Evolutionary conservation across 1,140 invertebrate species (phyloP).

Genomic region (Neotoxoptera formosana): DNA sequence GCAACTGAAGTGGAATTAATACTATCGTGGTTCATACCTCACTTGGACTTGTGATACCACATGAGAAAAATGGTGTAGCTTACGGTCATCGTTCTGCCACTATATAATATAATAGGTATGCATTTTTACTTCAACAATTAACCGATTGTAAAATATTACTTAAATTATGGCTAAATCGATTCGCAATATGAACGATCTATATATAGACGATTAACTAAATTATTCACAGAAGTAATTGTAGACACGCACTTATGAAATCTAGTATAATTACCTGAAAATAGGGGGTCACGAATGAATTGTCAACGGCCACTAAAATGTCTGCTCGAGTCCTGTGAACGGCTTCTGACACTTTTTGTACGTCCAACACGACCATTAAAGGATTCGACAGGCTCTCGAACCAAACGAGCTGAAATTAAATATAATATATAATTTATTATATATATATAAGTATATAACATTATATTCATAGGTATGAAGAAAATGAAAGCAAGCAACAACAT

Average conservation of each 20-base stretch:
- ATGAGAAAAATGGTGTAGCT: too few relatives aligned
- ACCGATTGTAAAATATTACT: too few relatives aligned
- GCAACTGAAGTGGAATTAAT: too few relatives aligned
- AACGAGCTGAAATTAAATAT: constrained; percentile 73
- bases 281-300: constrained; percentile 96
- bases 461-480: not conserved
- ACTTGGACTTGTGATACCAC: too few relatives aligned
- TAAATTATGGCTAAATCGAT: too few relatives aligned
- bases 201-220: too few relatives aligned
- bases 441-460: not conserved
- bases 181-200: too few relatives aligned
- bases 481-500: not conserved
- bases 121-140: too few relatives aligned
- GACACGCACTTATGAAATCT: not conserved
- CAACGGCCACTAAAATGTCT: constrained; percentile 86
- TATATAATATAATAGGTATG: too few relatives aligned
- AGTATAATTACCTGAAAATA: constrained; percentile 79
- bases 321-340: constrained; percentile 69
- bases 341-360: constrained; percentile 80
- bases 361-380: constrained; percentile 89
- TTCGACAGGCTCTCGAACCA: constrained; percentile 99
- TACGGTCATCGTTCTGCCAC: too few relatives aligned
- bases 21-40: too few relatives aligned
- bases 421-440: not conserved
- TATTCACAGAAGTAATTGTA: too few relatives aligned